phyloP scores from a whole-genome alignment of 2,888 invertebrate genomes.

The Morpho achilles region DNA sequence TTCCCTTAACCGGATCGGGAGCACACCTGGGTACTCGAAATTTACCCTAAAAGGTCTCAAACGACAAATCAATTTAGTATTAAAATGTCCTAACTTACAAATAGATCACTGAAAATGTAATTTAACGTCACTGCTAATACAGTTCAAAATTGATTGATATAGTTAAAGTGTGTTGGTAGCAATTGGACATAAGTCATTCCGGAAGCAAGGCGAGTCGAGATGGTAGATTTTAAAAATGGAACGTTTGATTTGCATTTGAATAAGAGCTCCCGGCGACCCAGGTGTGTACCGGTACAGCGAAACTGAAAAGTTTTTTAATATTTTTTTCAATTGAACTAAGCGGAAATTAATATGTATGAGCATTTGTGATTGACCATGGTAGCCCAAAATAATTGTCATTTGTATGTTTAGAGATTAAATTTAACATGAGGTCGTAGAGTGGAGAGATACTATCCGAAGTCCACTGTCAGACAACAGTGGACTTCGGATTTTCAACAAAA shows the following conservation, averaged over 20 bases:
- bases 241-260: slow-evolving; percentile 81
- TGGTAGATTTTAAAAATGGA: slow-evolving; percentile 80
- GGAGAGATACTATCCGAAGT: no score
- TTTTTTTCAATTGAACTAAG: slow-evolving; percentile 33
- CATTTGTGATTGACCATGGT: slow-evolving; percentile 53
- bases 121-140: slow-evolving; percentile 26
- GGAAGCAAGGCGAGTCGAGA: slow-evolving; percentile 73
- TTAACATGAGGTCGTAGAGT: no score
- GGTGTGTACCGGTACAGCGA: slow-evolving; percentile 70
- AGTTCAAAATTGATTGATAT: slow-evolving; percentile 36
- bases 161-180: slow-evolving; percentile 42
- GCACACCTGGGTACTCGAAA: slow-evolving; percentile 79
- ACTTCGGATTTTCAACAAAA: no score
- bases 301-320: slow-evolving; percentile 51
- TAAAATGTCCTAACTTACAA: slow-evolving; percentile 40
- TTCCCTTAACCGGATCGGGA: slow-evolving; percentile 79
- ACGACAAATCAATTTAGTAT: slow-evolving; percentile 46
- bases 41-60: slow-evolving; percentile 75
- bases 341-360: slow-evolving; percentile 58
- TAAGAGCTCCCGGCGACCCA: slow-evolving; percentile 77
- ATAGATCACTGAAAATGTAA: slow-evolving; percentile 28
- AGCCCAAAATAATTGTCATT: slow-evolving; percentile 46
- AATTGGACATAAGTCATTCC: slow-evolving; percentile 74
- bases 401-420: slow-evolving; percentile 27
- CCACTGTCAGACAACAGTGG: no score